Evolutionary conservation across 2,888 invertebrate species (phyloP), one percentile per base, ranked within the genome.

Genomic region (Drosophila histrio): DNA sequence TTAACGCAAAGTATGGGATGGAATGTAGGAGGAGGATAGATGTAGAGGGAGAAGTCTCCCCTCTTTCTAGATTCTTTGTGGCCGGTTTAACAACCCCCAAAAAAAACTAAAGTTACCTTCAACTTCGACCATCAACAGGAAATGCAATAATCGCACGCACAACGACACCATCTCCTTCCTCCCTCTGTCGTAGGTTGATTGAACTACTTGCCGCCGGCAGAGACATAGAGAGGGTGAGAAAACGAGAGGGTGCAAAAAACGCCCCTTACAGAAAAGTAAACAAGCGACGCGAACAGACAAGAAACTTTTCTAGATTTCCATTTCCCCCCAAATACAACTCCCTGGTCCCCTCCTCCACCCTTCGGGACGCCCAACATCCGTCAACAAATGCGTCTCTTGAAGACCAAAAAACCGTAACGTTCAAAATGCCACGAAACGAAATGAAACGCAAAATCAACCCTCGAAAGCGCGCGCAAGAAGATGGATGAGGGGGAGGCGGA

Each of bases 141-240:
- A 85, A 79, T 81, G 81, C 81, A 81, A 81, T 85, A 85, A 81
- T 57, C 82, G 82, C 85, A 81, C 85, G 80, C 79, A 80, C 73
- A 72, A 53, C 26, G 19, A 7, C n/a, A n/a, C 7, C 13, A 3
- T 8, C 39, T n/a, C 56, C 17, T 34, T 19, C 49, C 34, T 22
- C 17, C 8, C 30, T 7, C 3, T 19, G 28, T 21, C n/a, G 11
- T 30, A 41, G 53, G 53, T 53, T 53, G 39, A 53, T 41, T 53
- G 41, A 62, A 62, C 72, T 66, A 39, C 28, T 72, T 66, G 71
- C 66, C 44, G 60, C 36, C 68, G 68, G 60, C 63, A 49, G 57
- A 36, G n/a, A n/a, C 3, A 19, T 17, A n/a, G 13, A 9, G 13
- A 47, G 9, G 13, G 1, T 13, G 8, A 8, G n/a, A 7, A 21